A percentile compares a stretch with the other conserved stretches of the same genome.
These are phyloP conservation scores for Willowsia nigromaculata DNA, from an alignment of 2,888 invertebrate genomes.

Conservation along the genomic window DNA sequence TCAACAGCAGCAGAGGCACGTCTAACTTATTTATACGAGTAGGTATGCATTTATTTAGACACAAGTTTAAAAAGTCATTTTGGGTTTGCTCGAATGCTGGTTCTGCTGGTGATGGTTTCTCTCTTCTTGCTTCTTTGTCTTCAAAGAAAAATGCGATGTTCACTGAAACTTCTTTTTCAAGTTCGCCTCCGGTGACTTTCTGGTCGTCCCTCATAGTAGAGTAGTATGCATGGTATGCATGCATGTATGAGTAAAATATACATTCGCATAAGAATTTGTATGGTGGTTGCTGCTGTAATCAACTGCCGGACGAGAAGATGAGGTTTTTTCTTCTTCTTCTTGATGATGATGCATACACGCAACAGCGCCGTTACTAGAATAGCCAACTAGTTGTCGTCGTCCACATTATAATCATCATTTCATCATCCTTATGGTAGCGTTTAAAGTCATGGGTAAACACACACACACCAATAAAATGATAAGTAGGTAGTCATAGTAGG, in stretches of 20 bases:
- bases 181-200: slow-evolving; percentile 37
- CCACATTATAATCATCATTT: not conserved
- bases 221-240: not conserved
- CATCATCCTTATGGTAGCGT: not conserved
- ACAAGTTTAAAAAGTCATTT: slow-evolving; percentile 6
- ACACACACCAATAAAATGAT: too few species aligned
- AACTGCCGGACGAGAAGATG: not conserved
- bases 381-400: not conserved
- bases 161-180: not conserved
- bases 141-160: not conserved
- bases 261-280: not conserved
- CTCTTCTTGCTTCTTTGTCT: not conserved
- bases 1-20: not conserved
- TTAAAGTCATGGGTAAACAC: not conserved
- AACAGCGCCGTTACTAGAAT: not conserved
- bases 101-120: not conserved
- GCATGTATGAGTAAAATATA: not conserved
- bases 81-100: not conserved
- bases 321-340: not conserved
- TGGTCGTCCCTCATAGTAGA: not conserved
- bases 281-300: not conserved
- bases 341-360: not conserved
- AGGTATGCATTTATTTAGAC: not conserved
- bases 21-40: not conserved
- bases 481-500: not conserved